Evolutionary conservation across 2,888 invertebrate species (phyloP), one percentile per base, ranked within the genome.

Genomic region (Labia minor): DNA sequence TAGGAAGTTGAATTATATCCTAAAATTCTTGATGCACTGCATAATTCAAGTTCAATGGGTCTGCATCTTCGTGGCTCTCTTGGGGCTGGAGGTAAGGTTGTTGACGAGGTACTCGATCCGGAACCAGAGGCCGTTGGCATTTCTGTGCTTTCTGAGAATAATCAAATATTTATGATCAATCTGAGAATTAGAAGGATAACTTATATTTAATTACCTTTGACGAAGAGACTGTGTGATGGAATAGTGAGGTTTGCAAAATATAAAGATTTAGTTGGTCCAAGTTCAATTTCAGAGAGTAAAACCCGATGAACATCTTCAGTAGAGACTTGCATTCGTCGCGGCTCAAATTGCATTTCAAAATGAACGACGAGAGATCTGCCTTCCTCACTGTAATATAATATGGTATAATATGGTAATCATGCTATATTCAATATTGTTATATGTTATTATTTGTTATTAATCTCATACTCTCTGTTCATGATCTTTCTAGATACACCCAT

Each of bases 341-440:
- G 89, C 78, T 93, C 90, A 73, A 94, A 90, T 66, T 88, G 86
- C 66, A 93, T 82, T 75, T 92, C 91, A 75, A 94, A 93, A 75
- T 92, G 91, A 0, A 94, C 88, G 64, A 89, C 84, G 66, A 91
- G 81, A 69, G 90, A 89, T 67, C 86, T 83, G 49, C 83, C 85
- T 73, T 87, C 87, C 67, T 81, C 80, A 26, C 87, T 88, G 76
- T 49, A 77, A n/a, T n/a, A n/a, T n/a, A n/a, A n/a, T n/a, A n/a
- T n/a, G n/a, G n/a, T n/a, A n/a, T n/a, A n/a, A n/a, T n/a, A n/a
- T n/a, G n/a, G n/a, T 76, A 20, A 65, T 64, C 16, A 69, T n/a
- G n/a, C n/a, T n/a, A n/a, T n/a, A n/a, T n/a, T n/a, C n/a, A n/a
- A n/a, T n/a, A n/a, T n/a, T n/a, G n/a, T n/a, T n/a, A n/a, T n/a